Evolutionary conservation across 2,888 invertebrate genomes (phyloP).

Genomic region (Pollenia griseotomentosa): DNA sequence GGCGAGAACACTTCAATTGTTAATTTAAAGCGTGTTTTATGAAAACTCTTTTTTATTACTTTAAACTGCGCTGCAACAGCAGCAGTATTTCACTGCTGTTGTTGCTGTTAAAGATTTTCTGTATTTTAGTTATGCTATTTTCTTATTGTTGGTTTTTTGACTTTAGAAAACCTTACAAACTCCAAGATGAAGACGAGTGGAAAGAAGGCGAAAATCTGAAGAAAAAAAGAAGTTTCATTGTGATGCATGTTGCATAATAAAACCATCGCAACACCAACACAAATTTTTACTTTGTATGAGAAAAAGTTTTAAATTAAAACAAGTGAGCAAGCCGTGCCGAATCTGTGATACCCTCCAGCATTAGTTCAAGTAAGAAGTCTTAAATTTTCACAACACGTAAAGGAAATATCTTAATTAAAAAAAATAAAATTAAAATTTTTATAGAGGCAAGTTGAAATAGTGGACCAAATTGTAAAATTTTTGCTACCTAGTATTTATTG

Average conservation of each 20-base stretch:
- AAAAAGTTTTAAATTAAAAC: background rate
- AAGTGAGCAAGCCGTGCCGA: no score
- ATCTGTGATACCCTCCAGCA: no score
- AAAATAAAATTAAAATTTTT: no score
- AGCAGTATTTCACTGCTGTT: background rate
- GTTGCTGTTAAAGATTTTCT: background rate
- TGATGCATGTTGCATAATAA: conserved; percentile 51
- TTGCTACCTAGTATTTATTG: no score
- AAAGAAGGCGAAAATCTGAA: conserved; percentile 39
- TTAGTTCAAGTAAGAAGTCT: no score
- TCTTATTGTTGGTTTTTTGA: conserved; percentile 24
- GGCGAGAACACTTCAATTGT: conserved; percentile 43
- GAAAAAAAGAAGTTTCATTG: conserved; percentile 37
- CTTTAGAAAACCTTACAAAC: conserved; percentile 33
- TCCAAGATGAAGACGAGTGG: conserved; percentile 18
- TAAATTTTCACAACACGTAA: no score
- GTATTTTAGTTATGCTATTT: conserved; percentile 29
- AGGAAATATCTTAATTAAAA: no score
- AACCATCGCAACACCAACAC: conserved; percentile 15
- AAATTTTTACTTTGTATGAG: background rate
- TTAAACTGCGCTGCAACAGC: background rate
- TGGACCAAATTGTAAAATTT: no score
- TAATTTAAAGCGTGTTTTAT: background rate
- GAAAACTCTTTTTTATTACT: conserved; percentile 40
- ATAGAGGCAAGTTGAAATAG: no score